Conservation (phyloP, 64 coral and sea anemone species). For the Montipora capricornis region DNA sequence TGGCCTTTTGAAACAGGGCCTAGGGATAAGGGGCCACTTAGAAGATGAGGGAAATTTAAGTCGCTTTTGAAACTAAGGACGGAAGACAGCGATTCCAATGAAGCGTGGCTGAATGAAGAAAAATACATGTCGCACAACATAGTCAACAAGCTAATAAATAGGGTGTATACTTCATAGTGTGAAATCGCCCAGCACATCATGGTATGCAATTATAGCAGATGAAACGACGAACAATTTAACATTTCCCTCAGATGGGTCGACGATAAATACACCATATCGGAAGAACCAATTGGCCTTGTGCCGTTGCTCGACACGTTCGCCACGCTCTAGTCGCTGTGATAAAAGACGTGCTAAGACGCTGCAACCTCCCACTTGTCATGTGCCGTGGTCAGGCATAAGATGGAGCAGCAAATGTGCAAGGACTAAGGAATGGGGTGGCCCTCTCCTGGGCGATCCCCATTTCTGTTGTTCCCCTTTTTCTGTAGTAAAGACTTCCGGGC, state of each 20-base stretch:
- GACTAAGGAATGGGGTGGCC: conserved; percentile 20
- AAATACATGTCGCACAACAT: conserved; percentile 70
- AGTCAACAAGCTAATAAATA: conserved; percentile 60
- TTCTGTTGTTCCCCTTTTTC: no score
- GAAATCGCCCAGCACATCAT: conserved; percentile 41
- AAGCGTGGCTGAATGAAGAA: conserved; percentile 43
- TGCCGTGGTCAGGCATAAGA: conserved; percentile 65
- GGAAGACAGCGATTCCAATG: conserved; percentile 51
- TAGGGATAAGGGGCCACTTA: conserved; percentile 31
- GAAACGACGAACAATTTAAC: neutral
- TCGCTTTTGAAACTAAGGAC: conserved; percentile 67
- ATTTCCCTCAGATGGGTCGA: conserved; percentile 60
- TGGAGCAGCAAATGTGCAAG: conserved; percentile 69
- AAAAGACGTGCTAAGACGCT: conserved; percentile 40
- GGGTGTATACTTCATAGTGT: conserved; percentile 8
- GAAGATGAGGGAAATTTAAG: conserved; percentile 64
- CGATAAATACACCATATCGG: conserved; percentile 55
- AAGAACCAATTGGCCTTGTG: conserved; percentile 50
- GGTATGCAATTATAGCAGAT: conserved; percentile 65
- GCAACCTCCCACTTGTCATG: conserved; percentile 30
- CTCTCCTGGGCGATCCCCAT: no score
- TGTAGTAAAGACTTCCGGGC: no score
- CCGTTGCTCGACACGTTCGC: conserved; percentile 21
- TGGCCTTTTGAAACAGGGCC: conserved; percentile 29
- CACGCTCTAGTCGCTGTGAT: conserved; percentile 40